Base-by-base conservation (phyloP, 2,888 invertebrate genomes). In the Torymus aiolomorphi region DNA sequence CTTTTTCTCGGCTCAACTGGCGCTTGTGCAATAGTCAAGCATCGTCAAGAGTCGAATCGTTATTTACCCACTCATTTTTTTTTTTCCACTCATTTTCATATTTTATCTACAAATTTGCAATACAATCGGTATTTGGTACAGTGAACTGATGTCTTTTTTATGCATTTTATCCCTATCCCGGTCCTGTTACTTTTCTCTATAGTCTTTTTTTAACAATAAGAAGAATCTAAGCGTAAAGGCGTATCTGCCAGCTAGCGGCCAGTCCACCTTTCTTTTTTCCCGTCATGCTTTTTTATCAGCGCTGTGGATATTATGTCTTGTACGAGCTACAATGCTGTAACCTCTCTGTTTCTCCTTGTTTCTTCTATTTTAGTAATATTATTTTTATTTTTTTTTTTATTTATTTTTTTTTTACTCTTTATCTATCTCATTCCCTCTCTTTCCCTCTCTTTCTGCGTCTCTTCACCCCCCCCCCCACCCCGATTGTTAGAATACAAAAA, bases 31-130 rank as follows among this genome's bases (percentile, higher is more conserved):
- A 74, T 66, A 66, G 70, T 65, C 65, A 57, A 77, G 76, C 76
- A 10, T 79, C 76, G 70, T 76, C 74, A 79, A 82, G 81, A 82
- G 79, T 51, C 59, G 52, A 74, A 70, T 79, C 16, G 8, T 76
- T 69, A 73, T 10, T 67, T 62, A 76, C n/a, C 72, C 69, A 67
- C 75, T 42, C 61, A 18, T 61, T 75, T 70, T 73, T 70, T 73
- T 70, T 81, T 76, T 71, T n/a, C n/a, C 51, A 76, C 74, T 49
- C 54, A 57, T 76, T 76, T 71, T 56, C 67, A 56, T 80, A 63
- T 80, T 81, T 78, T 83, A 83, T 83, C 83, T 83, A 84, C 83
- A 82, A 83, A 82, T 82, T 84, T 83, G 79, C 80, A 82, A 83
- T 83, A 71, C 59, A 63, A 75, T 82, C 65, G 75, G 73, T 83